Evolutionary conservation across 2,797 vertebrate genomes (phyloP).

Genomic region (Pteronotus mesoamericanus): DNA sequence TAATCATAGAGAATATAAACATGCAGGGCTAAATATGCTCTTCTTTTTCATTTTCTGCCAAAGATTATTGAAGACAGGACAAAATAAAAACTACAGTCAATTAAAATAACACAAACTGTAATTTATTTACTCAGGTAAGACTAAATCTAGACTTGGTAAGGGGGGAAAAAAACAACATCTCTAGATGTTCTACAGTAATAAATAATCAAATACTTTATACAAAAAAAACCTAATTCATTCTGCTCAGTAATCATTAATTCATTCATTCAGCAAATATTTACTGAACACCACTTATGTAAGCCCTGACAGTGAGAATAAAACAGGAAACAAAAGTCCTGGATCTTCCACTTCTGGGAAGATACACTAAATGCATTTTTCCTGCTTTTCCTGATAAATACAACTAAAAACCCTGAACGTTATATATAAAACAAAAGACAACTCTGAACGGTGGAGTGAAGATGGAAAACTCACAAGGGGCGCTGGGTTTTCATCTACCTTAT

Average conservation of each 20-base stretch:
- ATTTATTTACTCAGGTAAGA: not conserved
- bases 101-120: not conserved
- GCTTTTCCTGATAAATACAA: not conserved
- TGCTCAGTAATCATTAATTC: not conserved
- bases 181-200: not conserved
- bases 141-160: not conserved
- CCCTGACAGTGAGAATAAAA: not conserved
- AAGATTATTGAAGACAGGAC: not conserved
- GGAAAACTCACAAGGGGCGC: not conserved
- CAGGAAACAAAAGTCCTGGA: not conserved
- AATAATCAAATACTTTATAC: slow-evolving; percentile 6
- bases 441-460: not conserved
- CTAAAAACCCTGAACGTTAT: not conserved
- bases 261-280: not conserved
- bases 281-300: not conserved
- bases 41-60: slow-evolving; percentile 23
- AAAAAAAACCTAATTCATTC: not conserved
- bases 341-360: not conserved
- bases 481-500: not conserved
- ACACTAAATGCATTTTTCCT: not conserved
- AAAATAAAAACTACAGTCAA: slow-evolving; percentile 29
- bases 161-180: not conserved
- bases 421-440: not conserved
- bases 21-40: not conserved
- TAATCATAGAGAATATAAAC: not conserved